Percentiles rank a stretch among this genome's conserved stretches.
phyloP scores from a whole-genome alignment of 2,888 invertebrate genomes.

The Adela reaumurella region DNA sequence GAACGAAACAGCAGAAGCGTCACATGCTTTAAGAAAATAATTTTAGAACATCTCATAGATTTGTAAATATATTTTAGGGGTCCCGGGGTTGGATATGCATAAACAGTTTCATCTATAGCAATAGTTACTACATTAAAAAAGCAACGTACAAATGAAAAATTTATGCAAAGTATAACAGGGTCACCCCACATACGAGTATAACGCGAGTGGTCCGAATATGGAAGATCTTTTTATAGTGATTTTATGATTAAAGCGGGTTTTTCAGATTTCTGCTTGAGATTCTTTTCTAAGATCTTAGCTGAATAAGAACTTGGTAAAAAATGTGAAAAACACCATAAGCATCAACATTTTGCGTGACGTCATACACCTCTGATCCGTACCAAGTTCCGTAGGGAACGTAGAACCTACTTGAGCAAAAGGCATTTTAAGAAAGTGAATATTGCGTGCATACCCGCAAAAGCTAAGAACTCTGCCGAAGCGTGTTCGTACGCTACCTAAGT shows the following conservation, averaged over 20 bases:
- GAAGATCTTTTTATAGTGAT: neutral
- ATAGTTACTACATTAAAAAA: neutral
- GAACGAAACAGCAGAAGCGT: neutral
- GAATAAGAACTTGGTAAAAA: too few species aligned
- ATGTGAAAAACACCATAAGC: too few species aligned
- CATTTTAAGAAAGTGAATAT: too few species aligned
- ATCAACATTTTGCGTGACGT: too few species aligned
- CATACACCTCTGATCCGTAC: too few species aligned
- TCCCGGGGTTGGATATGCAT: constrained; percentile 24
- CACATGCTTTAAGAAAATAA: neutral
- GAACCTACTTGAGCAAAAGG: too few species aligned
- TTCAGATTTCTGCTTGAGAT: neutral
- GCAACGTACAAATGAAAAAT: neutral
- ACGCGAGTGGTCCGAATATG: neutral
- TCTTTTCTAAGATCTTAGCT: neutral
- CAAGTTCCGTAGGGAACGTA: too few species aligned
- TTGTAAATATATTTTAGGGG: constrained; percentile 12
- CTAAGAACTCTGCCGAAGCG: too few species aligned
- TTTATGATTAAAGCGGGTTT: neutral
- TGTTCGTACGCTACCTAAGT: too few species aligned
- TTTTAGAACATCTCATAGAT: neutral
- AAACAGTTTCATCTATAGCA: constrained; percentile 8
- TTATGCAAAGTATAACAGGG: neutral
- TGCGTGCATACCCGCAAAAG: too few species aligned
- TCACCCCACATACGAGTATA: neutral